A percentile compares a stretch with the other conserved stretches of the same genome.
These are phyloP conservation scores for Ammodytes marinus DNA, from an alignment of 2,113 vertebrate species.

Conservation along the genomic window DNA sequence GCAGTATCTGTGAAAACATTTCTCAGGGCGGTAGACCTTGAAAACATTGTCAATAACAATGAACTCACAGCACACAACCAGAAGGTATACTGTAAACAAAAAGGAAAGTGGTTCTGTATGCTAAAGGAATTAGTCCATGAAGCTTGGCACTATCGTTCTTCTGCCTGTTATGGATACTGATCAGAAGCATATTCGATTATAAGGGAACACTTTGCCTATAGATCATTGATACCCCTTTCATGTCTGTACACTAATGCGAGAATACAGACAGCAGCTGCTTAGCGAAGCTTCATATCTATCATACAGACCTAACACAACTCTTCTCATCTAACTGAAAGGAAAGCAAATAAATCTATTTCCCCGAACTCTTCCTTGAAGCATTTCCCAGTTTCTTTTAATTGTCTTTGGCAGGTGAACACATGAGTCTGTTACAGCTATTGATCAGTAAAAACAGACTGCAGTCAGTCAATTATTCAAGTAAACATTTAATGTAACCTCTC, in stretches of 20 bases:
- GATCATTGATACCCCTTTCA: not conserved
- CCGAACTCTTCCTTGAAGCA: not conserved
- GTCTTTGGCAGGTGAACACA: constrained; percentile 10
- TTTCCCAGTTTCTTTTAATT: not conserved
- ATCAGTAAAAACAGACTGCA: constrained; percentile 19
- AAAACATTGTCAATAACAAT: constrained; percentile 39
- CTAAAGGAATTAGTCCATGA: not conserved
- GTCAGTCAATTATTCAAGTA: constrained; percentile 15
- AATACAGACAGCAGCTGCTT: not conserved
- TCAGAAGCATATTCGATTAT: not conserved
- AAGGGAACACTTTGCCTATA: not conserved
- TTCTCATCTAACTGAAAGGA: not conserved
- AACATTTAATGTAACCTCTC: constrained; percentile 1
- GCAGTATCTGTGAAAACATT: constrained; percentile 20
- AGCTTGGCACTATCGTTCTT: not conserved
- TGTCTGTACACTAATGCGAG: not conserved
- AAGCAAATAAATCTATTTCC: not conserved
- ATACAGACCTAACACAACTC: not conserved
- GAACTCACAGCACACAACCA: not conserved
- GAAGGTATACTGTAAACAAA: not conserved
- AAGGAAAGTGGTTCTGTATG: not conserved
- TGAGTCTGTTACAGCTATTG: constrained; percentile 17
- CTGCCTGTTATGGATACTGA: not conserved
- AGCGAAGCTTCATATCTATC: not conserved
- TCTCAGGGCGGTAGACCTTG: constrained; percentile 18